Conservation (phyloP, 2,888 invertebrate genomes). For the Bellardia pandia region DNA sequence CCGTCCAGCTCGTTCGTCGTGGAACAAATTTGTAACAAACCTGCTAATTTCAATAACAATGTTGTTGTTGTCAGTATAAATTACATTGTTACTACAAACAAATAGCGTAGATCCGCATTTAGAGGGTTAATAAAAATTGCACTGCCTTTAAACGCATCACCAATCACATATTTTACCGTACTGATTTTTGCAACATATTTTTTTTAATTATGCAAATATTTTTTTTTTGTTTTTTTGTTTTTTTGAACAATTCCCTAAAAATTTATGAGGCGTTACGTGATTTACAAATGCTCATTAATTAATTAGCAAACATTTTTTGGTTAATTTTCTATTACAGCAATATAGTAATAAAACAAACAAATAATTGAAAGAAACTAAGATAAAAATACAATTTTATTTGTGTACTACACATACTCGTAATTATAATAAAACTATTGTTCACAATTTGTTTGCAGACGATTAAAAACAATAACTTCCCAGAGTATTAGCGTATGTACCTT, state of each 20-base stretch:
- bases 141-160: conserved; percentile 24
- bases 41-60: no score
- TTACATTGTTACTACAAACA: no score
- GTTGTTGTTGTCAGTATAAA: no score
- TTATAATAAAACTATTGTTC: neutral
- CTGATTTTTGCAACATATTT: conserved; percentile 34
- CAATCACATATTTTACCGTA: conserved; percentile 43
- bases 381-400: conserved; percentile 25
- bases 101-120: neutral
- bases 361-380: conserved; percentile 19
- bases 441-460: neutral
- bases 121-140: neutral
- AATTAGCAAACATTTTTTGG: conserved; percentile 43
- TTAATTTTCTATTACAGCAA: conserved; percentile 25
- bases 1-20: no score
- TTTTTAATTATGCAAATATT: conserved; percentile 58
- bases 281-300: conserved; percentile 55
- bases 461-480: conserved; percentile 36
- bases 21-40: no score
- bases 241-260: conserved; percentile 41
- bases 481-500: conserved; percentile 33
- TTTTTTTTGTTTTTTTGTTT: conserved; percentile 9
- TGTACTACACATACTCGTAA: conserved; percentile 19
- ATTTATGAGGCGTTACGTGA: conserved; percentile 66
- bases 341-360: conserved; percentile 21